These are phyloP conservation scores for Vireo griseus DNA, from an alignment of 2,797 vertebrate genomes.

Conservation along the genomic window DNA sequence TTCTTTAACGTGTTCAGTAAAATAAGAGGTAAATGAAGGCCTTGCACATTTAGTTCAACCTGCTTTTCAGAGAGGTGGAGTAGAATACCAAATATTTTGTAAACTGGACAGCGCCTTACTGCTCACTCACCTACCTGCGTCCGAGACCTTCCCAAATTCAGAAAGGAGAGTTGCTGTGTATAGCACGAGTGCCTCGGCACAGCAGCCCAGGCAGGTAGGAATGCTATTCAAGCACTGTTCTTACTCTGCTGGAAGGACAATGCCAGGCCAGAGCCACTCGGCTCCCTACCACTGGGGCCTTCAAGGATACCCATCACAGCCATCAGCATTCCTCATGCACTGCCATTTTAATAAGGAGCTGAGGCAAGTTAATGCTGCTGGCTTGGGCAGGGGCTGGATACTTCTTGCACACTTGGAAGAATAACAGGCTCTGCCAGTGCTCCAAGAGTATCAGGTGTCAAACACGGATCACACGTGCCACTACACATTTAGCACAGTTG, in stretches of 20 bases:
- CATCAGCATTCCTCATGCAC: rapidly evolving
- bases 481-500: rapidly evolving
- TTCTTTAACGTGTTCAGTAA: neutral
- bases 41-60: neutral
- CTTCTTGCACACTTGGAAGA: neutral
- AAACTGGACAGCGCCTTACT: neutral
- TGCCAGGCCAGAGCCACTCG: no score
- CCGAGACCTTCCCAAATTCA: neutral
- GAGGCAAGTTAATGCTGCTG: neutral
- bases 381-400: neutral
- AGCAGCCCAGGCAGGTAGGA: neutral
- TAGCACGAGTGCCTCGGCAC: neutral
- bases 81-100: neutral
- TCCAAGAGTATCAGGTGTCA: neutral
- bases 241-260: neutral
- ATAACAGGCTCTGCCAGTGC: neutral
- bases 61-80: neutral
- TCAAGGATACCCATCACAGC: neutral
- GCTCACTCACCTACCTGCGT: neutral
- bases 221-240: rapidly evolving
- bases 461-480: rapidly evolving
- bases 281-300: neutral
- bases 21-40: neutral
- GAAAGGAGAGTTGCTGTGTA: no score
- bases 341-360: neutral